Evolutionary conservation across 2,888 invertebrate genomes (phyloP), one percentile per base, ranked within the genome.

Genomic region (Diaphora mendica): DNA sequence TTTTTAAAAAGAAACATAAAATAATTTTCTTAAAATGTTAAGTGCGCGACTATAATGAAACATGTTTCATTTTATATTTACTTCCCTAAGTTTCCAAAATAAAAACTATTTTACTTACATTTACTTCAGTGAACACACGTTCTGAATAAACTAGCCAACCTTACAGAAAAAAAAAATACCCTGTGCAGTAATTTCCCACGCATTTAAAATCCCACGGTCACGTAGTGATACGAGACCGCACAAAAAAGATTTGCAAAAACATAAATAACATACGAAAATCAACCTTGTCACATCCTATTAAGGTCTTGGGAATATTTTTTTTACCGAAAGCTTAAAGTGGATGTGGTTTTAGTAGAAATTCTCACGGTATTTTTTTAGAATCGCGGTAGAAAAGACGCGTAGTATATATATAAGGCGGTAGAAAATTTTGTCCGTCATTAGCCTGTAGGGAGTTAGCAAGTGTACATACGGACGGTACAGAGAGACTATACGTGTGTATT

Each of bases 161-260:
- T 73, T 72, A 48, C 73, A 86, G 84, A 80, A 65, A 64, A 70
- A 71, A 86, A 81, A 83, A 81, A 84, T 72, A 75, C 76, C 77
- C 80, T 74, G 66, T 75, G 73, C 77, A 79, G 76, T 81, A 77
- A 83, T 81, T 86, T 87, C 87, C 79, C 87, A 86, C 87, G 87
- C 83, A 77, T 78, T 72, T 15, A 69, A 79, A 84, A 74, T 81
- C 83, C 79, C 86, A 85, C 86, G 83, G 78, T 83, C 83, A 81
- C 79, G 77, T 74, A 77, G 81, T 81, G 84, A 86, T 87, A 77
- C 80, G 83, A 84, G 75, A 77, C 79, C 74, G 75, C 74, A 42
- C 48, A 20, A 70, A 39, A 72, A 62, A 69, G 39, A 59, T 23
- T 67, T 66, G 69, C 70, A 67, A 70, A 78, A 77, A 0, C 67